These are phyloP conservation scores for Lissonota sp. DNA, from an alignment of 2,888 invertebrate genomes.

Conservation along the genomic window DNA sequence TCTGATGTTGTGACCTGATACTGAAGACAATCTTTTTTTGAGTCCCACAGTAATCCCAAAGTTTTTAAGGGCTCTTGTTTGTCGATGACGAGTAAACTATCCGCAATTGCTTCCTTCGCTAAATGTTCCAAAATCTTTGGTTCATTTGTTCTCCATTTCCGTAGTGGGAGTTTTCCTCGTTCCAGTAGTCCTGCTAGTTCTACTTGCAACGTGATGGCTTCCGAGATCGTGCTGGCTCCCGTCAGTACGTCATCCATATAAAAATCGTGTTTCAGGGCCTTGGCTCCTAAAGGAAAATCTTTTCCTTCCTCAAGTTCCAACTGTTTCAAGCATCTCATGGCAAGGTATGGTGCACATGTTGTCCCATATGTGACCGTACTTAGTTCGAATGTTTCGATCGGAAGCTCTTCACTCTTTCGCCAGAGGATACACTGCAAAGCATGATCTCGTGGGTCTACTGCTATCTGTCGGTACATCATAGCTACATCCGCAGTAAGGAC, in stretches of 20 bases:
- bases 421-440: slow-evolving; percentile 49
- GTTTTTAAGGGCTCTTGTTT: slow-evolving; percentile 47
- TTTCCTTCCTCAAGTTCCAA: background rate
- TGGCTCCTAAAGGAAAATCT: no score
- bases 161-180: slow-evolving; percentile 31
- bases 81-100: slow-evolving; percentile 37
- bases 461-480: slow-evolving; percentile 55
- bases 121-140: slow-evolving; percentile 37
- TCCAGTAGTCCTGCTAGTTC: slow-evolving; percentile 12
- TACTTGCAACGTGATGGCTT: slow-evolving; percentile 2
- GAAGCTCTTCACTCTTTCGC: slow-evolving; percentile 24
- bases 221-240: slow-evolving; percentile 14
- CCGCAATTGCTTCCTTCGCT: slow-evolving; percentile 24
- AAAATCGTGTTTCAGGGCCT: slow-evolving; percentile 40
- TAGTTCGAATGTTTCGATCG: slow-evolving; percentile 28
- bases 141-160: slow-evolving; percentile 54
- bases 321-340: slow-evolving; percentile 52
- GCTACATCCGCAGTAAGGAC: slow-evolving; percentile 51
- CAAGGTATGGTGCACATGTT: slow-evolving; percentile 43
- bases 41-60: slow-evolving; percentile 58
- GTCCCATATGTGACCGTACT: slow-evolving; percentile 59
- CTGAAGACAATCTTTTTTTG: slow-evolving; percentile 27
- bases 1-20: slow-evolving; percentile 34
- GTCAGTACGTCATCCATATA: slow-evolving; percentile 61
- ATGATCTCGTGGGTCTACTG: slow-evolving; percentile 31